Evolutionary conservation across 2,888 invertebrate genomes (phyloP).

Genomic region (Leucophenga maculata): DNA sequence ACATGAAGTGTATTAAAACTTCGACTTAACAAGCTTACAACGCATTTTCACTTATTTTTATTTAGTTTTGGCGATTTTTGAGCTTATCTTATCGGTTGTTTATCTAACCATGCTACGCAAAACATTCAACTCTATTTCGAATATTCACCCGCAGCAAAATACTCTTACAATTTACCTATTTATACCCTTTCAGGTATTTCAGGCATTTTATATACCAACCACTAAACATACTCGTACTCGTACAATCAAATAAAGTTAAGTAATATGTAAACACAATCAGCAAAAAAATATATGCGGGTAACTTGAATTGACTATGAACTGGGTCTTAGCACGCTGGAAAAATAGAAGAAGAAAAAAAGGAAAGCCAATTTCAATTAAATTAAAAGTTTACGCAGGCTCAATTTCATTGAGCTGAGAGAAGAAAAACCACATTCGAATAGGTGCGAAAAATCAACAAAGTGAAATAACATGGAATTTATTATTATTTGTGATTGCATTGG

Average conservation of each 20-base stretch:
- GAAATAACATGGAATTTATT: neutral
- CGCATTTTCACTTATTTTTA: too few species aligned
- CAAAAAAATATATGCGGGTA: slow-evolving; percentile 35
- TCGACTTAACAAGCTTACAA: too few species aligned
- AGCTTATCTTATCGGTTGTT: slow-evolving; percentile 14
- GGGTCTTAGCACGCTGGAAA: neutral
- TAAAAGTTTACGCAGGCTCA: slow-evolving; percentile 41
- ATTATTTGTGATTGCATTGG: too few species aligned
- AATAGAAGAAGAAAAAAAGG: too few species aligned
- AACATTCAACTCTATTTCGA: neutral
- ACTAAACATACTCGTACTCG: neutral
- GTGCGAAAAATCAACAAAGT: slow-evolving; percentile 19
- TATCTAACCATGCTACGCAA: slow-evolving; percentile 1
- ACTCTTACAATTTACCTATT: slow-evolving; percentile 15
- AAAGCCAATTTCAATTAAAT: slow-evolving; percentile 59
- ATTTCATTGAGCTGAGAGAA: neutral
- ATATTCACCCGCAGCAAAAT: neutral
- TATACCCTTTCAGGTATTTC: neutral
- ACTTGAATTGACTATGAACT: neutral
- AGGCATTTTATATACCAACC: neutral
- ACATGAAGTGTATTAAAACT: too few species aligned
- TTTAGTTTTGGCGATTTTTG: neutral
- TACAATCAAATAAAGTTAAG: slow-evolving; percentile 50
- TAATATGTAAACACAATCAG: slow-evolving; percentile 49
- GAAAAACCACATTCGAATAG: neutral